These are phyloP conservation scores for Actinemys pallida DNA, from an alignment of 2,113 vertebrate genomes.

Conservation along the genomic window DNA sequence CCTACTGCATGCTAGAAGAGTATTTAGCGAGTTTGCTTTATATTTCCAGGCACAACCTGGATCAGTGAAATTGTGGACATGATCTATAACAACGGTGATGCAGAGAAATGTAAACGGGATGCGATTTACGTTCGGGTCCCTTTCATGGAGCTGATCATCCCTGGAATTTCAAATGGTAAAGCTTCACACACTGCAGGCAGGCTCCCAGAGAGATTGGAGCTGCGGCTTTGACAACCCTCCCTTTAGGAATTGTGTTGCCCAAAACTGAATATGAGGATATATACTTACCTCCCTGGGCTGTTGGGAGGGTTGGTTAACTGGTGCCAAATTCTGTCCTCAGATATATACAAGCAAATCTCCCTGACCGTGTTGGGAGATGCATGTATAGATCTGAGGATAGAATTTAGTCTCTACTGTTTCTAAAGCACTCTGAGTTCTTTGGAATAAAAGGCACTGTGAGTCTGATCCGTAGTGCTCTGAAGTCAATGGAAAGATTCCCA, in stretches of 20 bases:
- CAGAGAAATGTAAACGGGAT: constrained; percentile 64
- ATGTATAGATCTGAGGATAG: not conserved
- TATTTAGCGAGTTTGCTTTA: not conserved
- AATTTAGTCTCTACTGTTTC: not conserved
- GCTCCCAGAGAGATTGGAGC: not conserved
- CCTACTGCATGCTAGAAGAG: not conserved
- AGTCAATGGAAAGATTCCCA: not conserved
- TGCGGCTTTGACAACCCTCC: not conserved
- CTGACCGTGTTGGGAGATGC: not conserved
- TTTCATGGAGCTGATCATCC: not conserved
- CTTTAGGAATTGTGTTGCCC: not conserved
- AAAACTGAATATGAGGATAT: not conserved
- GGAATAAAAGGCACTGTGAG: not conserved
- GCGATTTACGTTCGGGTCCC: constrained; percentile 64
- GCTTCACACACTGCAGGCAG: not conserved
- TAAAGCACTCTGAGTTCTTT: not conserved
- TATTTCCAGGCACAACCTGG: constrained; percentile 71
- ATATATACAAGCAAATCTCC: not conserved
- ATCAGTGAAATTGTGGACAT: constrained; percentile 66
- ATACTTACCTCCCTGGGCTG: not conserved
- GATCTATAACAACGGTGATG: constrained; percentile 58
- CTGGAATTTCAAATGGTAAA: not conserved
- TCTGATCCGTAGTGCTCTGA: not conserved
- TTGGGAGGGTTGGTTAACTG: not conserved
- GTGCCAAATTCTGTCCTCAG: not conserved